Evolutionary conservation across 2,888 invertebrate species (phyloP), one percentile per base, ranked within the genome.

Genomic region (Lathronympha strigana): DNA sequence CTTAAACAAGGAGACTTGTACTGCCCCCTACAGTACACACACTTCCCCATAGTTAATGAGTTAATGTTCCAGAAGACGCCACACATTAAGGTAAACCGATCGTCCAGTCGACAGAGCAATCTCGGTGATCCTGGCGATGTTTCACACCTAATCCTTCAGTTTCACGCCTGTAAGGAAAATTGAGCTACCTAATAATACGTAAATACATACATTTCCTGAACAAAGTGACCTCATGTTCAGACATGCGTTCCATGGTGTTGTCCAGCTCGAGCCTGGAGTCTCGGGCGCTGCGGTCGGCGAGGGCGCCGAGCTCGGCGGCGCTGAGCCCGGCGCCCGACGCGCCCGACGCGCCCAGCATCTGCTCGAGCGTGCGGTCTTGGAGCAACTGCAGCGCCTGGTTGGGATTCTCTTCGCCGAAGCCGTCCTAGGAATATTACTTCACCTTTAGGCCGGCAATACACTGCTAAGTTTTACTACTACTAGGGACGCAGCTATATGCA

Each of bases 401-500:
- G 0, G 78, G 81, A 28, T 84, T 76, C 64, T 88, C 83, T 71
- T 91, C 91, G 1, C 90, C 91, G 66, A 91, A 91, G 0, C 85
- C 85, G 38, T 90, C 90, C 91, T 91, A 53, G 13, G n/a, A 28
- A 43, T 13, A 40, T 5, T n/a, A 3, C 13, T 17, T 17, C 36
- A n/a, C n/a, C 36, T n/a, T 36, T 4, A 28, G 8, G 28, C n/a
- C n/a, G n/a, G n/a, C n/a, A n/a, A n/a, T n/a, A n/a, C n/a, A n/a
- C n/a, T n/a, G n/a, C n/a, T n/a, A n/a, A n/a, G n/a, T n/a, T n/a
- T n/a, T n/a, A n/a, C n/a, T n/a, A n/a, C n/a, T n/a, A n/a, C n/a
- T n/a, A n/a, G n/a, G n/a, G n/a, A n/a, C n/a, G n/a, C n/a, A n/a
- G n/a, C n/a, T n/a, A n/a, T n/a, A n/a, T n/a, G n/a, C n/a, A n/a